These are phyloP conservation scores for Petaurus breviceps DNA, from an alignment of 2,113 vertebrate species.

Conservation along the genomic window DNA sequence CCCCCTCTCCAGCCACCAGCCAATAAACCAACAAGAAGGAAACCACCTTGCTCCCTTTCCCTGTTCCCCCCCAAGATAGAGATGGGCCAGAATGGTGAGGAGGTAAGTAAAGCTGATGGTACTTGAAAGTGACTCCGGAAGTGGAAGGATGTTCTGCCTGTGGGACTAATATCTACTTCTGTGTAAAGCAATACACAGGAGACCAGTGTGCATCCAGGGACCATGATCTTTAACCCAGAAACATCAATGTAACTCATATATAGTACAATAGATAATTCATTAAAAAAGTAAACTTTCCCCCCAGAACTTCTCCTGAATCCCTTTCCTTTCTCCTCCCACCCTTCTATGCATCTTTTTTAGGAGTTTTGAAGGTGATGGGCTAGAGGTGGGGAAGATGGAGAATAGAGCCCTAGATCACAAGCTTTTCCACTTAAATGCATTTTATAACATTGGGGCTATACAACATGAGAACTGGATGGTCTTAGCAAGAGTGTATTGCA, in stretches of 20 bases:
- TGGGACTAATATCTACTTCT: neutral
- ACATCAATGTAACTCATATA: neutral
- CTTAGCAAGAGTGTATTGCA: neutral
- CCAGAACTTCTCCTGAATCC: neutral
- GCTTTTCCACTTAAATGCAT: neutral
- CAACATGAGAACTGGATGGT: neutral
- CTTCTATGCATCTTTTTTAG: neutral
- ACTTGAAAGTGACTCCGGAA: neutral
- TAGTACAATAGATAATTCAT: neutral
- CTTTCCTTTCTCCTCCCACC: neutral
- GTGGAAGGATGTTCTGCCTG: neutral
- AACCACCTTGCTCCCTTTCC: constrained; percentile 87
- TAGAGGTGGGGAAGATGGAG: neutral
- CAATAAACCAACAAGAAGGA: constrained; percentile 85
- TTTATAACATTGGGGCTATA: neutral
- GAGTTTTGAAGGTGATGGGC: neutral
- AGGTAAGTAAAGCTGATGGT: constrained; percentile 82
- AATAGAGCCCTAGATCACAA: neutral
- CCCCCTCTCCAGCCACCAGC: constrained; percentile 81
- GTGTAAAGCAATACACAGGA: neutral
- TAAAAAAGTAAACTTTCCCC: neutral
- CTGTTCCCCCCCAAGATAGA: constrained; percentile 82
- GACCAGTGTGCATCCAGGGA: neutral
- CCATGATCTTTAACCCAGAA: neutral
- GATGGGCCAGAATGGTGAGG: constrained; percentile 83